phyloP scores from a whole-genome alignment of 1,140 invertebrate genomes.

The Charaxes varanes region DNA sequence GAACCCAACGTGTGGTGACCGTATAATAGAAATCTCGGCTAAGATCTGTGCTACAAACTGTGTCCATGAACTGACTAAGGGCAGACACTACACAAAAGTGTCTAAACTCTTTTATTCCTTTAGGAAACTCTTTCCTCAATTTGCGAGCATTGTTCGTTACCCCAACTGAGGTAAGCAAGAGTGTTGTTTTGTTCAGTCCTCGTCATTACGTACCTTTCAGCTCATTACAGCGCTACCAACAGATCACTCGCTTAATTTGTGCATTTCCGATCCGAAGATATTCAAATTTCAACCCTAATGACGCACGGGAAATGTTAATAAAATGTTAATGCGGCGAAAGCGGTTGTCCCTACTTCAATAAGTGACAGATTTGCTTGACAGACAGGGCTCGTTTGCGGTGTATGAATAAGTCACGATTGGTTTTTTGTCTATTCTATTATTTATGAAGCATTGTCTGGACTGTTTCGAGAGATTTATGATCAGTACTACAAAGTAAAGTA shows the following conservation, averaged over 20 bases:
- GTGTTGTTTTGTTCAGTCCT: constrained; percentile 66
- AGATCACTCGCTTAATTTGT: constrained; percentile 72
- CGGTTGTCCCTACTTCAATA: constrained; percentile 49
- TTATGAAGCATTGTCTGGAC: constrained; percentile 39
- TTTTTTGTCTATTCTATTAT: constrained; percentile 60
- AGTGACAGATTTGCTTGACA: constrained; percentile 72
- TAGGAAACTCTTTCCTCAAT: constrained; percentile 30
- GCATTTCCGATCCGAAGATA: constrained; percentile 71
- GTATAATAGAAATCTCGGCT: too few relatives aligned
- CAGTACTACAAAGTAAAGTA: constrained; percentile 9
- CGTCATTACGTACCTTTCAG: constrained; percentile 68
- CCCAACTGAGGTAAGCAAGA: constrained; percentile 59
- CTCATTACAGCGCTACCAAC: constrained; percentile 64
- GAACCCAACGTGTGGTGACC: too few relatives aligned
- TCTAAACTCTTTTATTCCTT: too few relatives aligned
- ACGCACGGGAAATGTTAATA: constrained; percentile 69
- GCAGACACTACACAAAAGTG: too few relatives aligned
- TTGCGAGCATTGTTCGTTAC: constrained; percentile 40
- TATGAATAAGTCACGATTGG: constrained; percentile 64
- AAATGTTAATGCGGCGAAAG: constrained; percentile 69
- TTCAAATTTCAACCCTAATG: constrained; percentile 71
- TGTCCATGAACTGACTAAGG: too few relatives aligned
- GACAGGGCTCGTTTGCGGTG: constrained; percentile 50
- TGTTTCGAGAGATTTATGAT: constrained; percentile 15
- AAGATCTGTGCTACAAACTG: too few relatives aligned